Conservation (phyloP, 2,797 vertebrate species). For the Paedocypris micromegethes region DNA sequence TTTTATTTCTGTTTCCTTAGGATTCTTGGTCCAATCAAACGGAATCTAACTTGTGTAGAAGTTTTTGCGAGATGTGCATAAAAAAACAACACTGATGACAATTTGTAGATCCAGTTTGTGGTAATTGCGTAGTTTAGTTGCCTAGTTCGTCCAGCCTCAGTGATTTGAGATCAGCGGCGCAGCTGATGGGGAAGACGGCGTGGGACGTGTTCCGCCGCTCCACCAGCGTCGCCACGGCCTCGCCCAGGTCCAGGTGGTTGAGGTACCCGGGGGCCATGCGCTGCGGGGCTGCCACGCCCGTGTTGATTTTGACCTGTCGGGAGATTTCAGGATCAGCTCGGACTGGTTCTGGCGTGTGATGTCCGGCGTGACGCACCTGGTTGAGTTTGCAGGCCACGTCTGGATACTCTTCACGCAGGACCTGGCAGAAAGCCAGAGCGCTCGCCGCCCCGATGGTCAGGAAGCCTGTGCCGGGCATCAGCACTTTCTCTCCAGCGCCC, state of each 20-base stretch:
- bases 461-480: conserved; percentile 81
- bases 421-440: conserved; percentile 74
- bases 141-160: conserved; percentile 55
- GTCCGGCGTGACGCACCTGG: conserved; percentile 58
- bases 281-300: conserved; percentile 69
- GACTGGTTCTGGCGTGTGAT: too few relatives aligned
- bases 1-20: too few relatives aligned
- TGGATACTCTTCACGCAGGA: conserved; percentile 75
- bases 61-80: too few relatives aligned
- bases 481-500: conserved; percentile 74
- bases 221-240: conserved; percentile 60
- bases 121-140: too few relatives aligned
- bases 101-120: too few relatives aligned
- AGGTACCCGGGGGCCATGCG: conserved; percentile 66
- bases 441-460: conserved; percentile 75
- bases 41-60: too few relatives aligned
- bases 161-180: conserved; percentile 69
- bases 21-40: too few relatives aligned
- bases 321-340: neutral
- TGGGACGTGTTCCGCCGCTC: conserved; percentile 63
- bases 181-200: conserved; percentile 61
- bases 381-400: conserved; percentile 73
- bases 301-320: conserved; percentile 73
- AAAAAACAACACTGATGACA: too few relatives aligned
- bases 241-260: conserved; percentile 71